phyloP scores from a whole-genome alignment of 2,888 invertebrate genomes.

The Lomographa bimaculata region DNA sequence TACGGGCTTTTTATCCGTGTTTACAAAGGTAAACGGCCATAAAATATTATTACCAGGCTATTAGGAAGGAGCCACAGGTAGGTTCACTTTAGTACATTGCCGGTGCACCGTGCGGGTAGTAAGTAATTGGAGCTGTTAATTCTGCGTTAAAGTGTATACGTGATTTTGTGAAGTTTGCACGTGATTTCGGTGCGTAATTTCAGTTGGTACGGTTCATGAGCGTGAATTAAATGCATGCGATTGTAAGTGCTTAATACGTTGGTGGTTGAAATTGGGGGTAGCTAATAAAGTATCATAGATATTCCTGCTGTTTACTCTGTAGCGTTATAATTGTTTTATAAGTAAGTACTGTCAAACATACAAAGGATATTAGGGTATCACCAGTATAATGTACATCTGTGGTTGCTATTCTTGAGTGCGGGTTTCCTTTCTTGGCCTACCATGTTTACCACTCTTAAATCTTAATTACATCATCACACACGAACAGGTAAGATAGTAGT shows the following conservation, averaged over 20 bases:
- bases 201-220: conserved; percentile 8
- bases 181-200: conserved; percentile 42
- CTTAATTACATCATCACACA: no score
- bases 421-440: no score
- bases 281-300: no score
- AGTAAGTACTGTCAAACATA: no score
- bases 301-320: no score
- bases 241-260: conserved; percentile 17
- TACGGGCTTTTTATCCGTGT: conserved; percentile 71
- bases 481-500: no score
- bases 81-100: conserved; percentile 66
- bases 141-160: conserved; percentile 57
- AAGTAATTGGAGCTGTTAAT: conserved; percentile 72
- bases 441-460: no score
- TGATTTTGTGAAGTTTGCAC: conserved; percentile 43
- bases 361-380: no score
- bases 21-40: conserved; percentile 76
- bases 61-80: conserved; percentile 77
- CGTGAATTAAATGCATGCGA: conserved; percentile 14
- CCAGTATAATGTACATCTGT: no score
- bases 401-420: no score
- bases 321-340: no score
- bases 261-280: conserved; percentile 31
- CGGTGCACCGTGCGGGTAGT: conserved; percentile 54
- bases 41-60: conserved; percentile 78